A percentile compares a stretch with the other conserved stretches of the same genome.
phyloP scores from a whole-genome alignment of 2,797 vertebrate genomes.

The Halcyon chelicuti region DNA sequence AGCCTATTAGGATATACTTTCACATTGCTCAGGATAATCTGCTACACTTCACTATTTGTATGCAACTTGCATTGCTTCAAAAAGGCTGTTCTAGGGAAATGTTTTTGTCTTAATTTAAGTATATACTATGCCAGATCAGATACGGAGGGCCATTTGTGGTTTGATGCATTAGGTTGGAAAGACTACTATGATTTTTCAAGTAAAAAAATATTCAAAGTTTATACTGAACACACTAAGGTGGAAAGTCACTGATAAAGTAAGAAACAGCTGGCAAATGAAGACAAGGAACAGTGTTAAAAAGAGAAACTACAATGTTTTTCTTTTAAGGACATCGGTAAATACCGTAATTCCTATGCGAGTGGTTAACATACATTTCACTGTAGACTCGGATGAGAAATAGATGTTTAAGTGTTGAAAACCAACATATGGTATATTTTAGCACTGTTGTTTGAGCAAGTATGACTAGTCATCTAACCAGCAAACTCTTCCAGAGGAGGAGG shows the following conservation, averaged over 20 bases:
- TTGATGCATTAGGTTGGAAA: conserved; percentile 18
- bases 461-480: not conserved
- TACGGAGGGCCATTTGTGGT: not conserved
- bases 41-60: not conserved
- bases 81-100: not conserved
- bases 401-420: conserved; percentile 54
- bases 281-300: conserved; percentile 22
- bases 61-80: not conserved
- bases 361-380: not conserved
- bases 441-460: not conserved
- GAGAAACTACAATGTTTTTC: conserved; percentile 23
- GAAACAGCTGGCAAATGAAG: conserved; percentile 59
- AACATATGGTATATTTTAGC: conserved; percentile 41
- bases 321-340: not conserved
- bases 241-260: not conserved
- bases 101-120: not conserved
- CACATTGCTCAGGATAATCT: conserved; percentile 1
- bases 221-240: not conserved
- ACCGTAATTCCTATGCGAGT: not conserved
- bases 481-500: not conserved
- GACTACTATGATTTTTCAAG: not conserved
- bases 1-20: not conserved
- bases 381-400: not conserved
- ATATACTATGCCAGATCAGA: not conserved
- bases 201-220: not conserved